Conservation (phyloP, 2,888 invertebrate species). For the Graphium colonna region DNA sequence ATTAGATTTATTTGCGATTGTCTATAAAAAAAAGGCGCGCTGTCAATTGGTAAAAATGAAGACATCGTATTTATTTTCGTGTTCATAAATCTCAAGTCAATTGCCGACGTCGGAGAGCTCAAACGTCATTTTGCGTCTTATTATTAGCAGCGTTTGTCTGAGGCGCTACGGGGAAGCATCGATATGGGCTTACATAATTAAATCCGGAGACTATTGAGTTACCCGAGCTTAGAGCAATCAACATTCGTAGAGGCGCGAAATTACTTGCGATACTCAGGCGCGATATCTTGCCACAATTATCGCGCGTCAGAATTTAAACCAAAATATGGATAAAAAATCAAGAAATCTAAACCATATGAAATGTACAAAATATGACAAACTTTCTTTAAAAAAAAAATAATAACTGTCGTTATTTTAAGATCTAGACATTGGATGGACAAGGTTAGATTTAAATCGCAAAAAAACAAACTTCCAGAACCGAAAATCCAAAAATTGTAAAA, state of each 20-base stretch:
- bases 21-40: constrained; percentile 24
- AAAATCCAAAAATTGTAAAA: too few species aligned
- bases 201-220: constrained; percentile 19
- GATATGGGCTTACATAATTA: constrained; percentile 22
- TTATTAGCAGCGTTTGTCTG: constrained; percentile 40
- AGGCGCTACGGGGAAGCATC: constrained; percentile 23
- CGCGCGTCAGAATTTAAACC: too few species aligned
- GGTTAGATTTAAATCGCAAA: background rate
- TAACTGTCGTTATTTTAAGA: too few species aligned
- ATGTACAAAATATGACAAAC: too few species aligned
- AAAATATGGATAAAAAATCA: too few species aligned
- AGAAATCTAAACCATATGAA: too few species aligned
- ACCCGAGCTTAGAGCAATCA: constrained; percentile 19
- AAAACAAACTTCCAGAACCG: background rate
- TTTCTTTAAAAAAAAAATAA: too few species aligned
- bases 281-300: constrained; percentile 3
- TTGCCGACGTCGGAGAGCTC: constrained; percentile 34
- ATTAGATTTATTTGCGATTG: constrained; percentile 2
- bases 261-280: constrained; percentile 14
- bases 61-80: constrained; percentile 45
- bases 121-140: constrained; percentile 31
- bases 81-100: constrained; percentile 59
- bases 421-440: too few species aligned
- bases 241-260: constrained; percentile 11
- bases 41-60: constrained; percentile 36